Conservation (phyloP, 2,888 invertebrate genomes). For the Phortica okadai region DNA sequence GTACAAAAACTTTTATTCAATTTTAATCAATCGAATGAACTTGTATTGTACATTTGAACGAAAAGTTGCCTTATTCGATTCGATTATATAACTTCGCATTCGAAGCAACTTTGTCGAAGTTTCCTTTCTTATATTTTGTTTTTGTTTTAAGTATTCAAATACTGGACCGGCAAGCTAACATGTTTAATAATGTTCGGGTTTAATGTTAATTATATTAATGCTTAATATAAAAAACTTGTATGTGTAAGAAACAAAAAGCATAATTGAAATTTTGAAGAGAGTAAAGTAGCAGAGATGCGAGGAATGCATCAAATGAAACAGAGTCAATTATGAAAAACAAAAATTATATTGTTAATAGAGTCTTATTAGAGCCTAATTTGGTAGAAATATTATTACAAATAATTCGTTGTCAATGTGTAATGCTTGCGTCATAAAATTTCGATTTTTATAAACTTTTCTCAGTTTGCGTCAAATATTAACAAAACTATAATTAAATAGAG, state of each 20-base stretch:
- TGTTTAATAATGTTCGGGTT: conserved; percentile 3
- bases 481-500: neutral
- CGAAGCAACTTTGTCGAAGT: neutral
- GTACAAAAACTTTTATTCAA: conserved; percentile 38
- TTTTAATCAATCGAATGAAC: conserved; percentile 52
- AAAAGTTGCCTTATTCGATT: neutral
- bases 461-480: conserved; percentile 7
- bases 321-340: neutral
- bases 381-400: neutral
- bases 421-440: neutral
- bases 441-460: neutral
- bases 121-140: conserved; percentile 43
- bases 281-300: neutral
- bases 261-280: neutral
- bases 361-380: neutral
- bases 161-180: conserved; percentile 71
- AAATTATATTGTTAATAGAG: too few species aligned
- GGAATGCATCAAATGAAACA: too few species aligned
- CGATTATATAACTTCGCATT: neutral
- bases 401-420: conserved; percentile 16
- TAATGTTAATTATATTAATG: neutral
- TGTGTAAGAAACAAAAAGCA: neutral
- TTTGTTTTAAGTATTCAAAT: conserved; percentile 52
- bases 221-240: neutral
- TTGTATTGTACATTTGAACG: neutral